Percentiles rank a stretch among this genome's conserved stretches.
These are phyloP conservation scores for Ephialtes manifestator DNA, from an alignment of 2,888 invertebrate genomes.

Conservation along the genomic window DNA sequence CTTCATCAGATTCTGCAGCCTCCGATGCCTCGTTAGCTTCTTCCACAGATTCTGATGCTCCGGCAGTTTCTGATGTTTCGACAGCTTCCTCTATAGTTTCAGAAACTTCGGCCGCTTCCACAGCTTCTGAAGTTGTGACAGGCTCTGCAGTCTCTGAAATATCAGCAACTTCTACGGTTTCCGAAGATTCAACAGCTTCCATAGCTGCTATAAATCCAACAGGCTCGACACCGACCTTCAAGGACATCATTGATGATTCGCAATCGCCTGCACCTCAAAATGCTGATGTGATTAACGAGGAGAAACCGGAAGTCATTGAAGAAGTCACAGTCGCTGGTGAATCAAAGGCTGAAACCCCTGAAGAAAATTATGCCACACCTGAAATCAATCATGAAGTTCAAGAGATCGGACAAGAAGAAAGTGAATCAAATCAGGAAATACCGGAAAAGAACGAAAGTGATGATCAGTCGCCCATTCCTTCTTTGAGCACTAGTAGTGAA, in stretches of 20 bases:
- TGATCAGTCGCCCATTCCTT: background rate
- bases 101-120: background rate
- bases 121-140: too few relatives aligned
- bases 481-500: background rate
- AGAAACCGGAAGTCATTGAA: constrained; percentile 58
- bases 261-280: background rate
- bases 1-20: background rate
- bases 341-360: constrained; percentile 64
- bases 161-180: background rate
- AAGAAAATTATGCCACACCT: constrained; percentile 74
- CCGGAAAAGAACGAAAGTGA: constrained; percentile 42
- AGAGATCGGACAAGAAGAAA: constrained; percentile 76
- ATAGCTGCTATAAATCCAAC: constrained; percentile 4
- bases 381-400: constrained; percentile 79
- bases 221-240: background rate
- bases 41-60: background rate
- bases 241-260: background rate
- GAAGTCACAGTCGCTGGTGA: constrained; percentile 12
- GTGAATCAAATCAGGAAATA: constrained; percentile 73
- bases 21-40: constrained; percentile 19
- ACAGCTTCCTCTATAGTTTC: background rate
- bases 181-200: background rate
- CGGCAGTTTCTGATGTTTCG: background rate
- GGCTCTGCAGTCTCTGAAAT: background rate
- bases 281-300: constrained; percentile 34